These are phyloP conservation scores for Dasyurus viverrinus DNA, from an alignment of 2,113 vertebrate genomes.

Conservation along the genomic window DNA sequence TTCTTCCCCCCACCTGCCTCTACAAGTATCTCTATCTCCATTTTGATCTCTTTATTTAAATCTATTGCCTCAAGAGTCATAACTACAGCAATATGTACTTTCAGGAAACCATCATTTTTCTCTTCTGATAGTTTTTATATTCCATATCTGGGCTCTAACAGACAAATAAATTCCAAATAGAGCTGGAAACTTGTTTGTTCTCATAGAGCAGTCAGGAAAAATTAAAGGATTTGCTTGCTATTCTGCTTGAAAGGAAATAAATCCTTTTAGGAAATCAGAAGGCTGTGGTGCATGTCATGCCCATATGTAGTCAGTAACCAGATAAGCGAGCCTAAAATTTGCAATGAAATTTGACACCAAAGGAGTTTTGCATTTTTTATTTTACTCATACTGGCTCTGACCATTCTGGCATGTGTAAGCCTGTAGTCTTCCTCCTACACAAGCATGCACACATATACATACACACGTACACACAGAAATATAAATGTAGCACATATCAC, in stretches of 20 bases:
- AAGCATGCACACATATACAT: background rate
- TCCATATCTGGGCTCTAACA: constrained; percentile 5
- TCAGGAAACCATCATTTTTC: background rate
- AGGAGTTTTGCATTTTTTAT: background rate
- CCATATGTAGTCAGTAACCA: constrained; percentile 3
- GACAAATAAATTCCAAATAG: background rate
- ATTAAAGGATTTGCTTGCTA: background rate
- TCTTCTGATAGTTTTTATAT: background rate
- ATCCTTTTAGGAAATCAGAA: constrained; percentile 24
- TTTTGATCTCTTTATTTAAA: background rate
- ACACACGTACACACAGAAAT: background rate
- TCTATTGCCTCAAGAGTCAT: background rate
- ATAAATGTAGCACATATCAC: background rate
- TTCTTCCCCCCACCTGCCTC: background rate
- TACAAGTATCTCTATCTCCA: background rate
- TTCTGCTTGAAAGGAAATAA: constrained; percentile 16
- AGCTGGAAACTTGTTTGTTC: constrained; percentile 12
- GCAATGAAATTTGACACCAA: background rate
- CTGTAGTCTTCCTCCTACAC: background rate
- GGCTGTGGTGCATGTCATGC: background rate
- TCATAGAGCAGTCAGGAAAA: constrained; percentile 39
- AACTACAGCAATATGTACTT: background rate
- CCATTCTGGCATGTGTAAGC: background rate
- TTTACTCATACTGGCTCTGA: background rate
- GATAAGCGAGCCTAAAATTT: background rate